phyloP scores from a whole-genome alignment of 2,797 vertebrate genomes.

The Parambassis ranga region DNA sequence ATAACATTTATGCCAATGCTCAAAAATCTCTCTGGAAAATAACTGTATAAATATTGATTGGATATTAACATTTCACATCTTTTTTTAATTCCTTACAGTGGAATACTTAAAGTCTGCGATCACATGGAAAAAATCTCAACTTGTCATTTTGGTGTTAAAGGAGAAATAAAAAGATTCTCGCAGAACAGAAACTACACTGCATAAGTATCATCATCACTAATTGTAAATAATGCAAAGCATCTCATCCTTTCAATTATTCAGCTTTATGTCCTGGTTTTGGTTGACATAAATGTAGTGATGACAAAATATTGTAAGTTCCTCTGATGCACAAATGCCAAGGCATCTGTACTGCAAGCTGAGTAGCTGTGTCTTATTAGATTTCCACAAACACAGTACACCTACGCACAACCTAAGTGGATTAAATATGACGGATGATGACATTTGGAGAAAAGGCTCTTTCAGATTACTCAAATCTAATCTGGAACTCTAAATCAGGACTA shows the following conservation, averaged over 20 bases:
- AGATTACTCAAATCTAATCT: conserved; percentile 78
- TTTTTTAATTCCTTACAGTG: conserved; percentile 55
- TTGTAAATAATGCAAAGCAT: conserved; percentile 76
- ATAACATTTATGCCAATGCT: conserved; percentile 52
- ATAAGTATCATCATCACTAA: conserved; percentile 72
- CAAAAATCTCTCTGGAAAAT: conserved; percentile 49
- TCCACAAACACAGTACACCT: conserved; percentile 77
- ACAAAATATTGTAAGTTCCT: conserved; percentile 73
- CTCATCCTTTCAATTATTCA: conserved; percentile 80
- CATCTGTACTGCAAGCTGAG: conserved; percentile 61
- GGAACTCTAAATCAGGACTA: conserved; percentile 78
- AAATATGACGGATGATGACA: conserved; percentile 80
- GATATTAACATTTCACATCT: conserved; percentile 60
- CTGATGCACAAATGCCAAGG: conserved; percentile 64
- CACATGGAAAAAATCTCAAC: conserved; percentile 40
- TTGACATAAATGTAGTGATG: conserved; percentile 72
- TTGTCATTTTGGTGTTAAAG: conserved; percentile 52
- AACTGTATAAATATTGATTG: conserved; percentile 70
- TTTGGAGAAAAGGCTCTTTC: conserved; percentile 78
- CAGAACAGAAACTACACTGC: conserved; percentile 57
- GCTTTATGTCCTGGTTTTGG: conserved; percentile 74
- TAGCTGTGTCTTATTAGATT: conserved; percentile 77
- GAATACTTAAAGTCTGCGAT: conserved; percentile 27
- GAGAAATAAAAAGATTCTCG: conserved; percentile 53
- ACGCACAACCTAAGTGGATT: conserved; percentile 77